Base-by-base conservation (phyloP, 2,113 vertebrate species). In the Condylura cristata region DNA sequence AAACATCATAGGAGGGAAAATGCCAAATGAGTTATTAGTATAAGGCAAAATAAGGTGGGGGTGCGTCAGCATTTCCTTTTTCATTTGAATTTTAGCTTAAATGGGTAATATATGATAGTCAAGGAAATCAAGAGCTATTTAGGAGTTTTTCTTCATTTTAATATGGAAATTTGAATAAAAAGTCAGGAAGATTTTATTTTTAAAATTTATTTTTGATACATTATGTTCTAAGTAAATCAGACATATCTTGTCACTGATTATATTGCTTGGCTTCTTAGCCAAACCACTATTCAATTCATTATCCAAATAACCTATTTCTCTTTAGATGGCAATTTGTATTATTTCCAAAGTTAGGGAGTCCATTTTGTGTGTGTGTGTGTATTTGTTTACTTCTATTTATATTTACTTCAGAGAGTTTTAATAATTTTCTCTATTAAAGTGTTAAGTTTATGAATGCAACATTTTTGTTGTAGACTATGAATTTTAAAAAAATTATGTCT, bases 281-380 rank as follows among this genome's bases (percentile, higher is more conserved):
- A 96, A 83, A 83, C 17, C 58, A 90, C 39, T 93, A 79, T 63
- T 89, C 90, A 94, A 71, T 75, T 22, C 78, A 96, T 75, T 94
- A 79, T 89, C 84, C 28, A 79, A 92, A 88, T 89, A 53, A 95
- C 71, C 39, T 66, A 28, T 81, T 90, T 96, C 63, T 70, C 12
- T 85, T 90, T 91, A 75, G 74, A 91, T 86, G 58, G 32, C 74
- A 46, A 82, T 58, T 66, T 87, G 8, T 89, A 20, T 91, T 84
- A 93, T 65, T 90, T 89, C 66, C 48, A 94, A 94, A 91, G 79
- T 90, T 86, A 96, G 87, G 51, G 39, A 53, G 12, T 2, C 41
- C 39, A 6, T 65, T 51, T 44, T 44, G 13, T 51, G 48, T 51
- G 14, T 48, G 46, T 48, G 7, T 78, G 28, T 78, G n/a, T 37